Evolutionary conservation across 2,888 invertebrate genomes (phyloP), one percentile per base, ranked within the genome.

Genomic region (Cephus rjabovi): DNA sequence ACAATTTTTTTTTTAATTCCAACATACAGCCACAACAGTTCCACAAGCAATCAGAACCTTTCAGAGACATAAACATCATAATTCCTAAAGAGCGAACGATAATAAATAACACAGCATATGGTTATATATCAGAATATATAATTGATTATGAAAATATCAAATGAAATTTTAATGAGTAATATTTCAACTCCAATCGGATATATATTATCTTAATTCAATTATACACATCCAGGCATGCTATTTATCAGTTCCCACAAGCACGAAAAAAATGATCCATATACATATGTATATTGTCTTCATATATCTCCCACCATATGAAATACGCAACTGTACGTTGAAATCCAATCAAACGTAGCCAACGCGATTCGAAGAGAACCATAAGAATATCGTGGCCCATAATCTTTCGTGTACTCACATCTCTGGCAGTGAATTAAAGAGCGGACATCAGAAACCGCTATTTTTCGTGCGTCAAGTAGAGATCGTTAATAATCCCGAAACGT

Each of bases 401-500:
- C 15, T 56, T 56, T 56, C 40, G 23, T 23, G 9, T 56, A 23
- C 40, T 23, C 23, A 2, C 15, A 6, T 6, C 1, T 6, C 40
- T 6, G 40, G 4, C 40, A 9, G 1, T 23, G 40, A 56, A 56
- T 56, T 23, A 15, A 56, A 56, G 23, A 23, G 6, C 6, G 40
- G 71, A 71, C 31, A 71, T 31, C n/a, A 71, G 31, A 71, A 33
- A 31, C 12, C 71, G 31, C 33, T 11, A 71, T 71, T 71, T 33
- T 31, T 71, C 23, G 12, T 12, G 71, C 15, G 31, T 71, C 71
- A 71, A 71, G n/a, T 12, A 12, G 30, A 34, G 76, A 73, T 78
- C 78, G 73, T 78, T 78, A 78, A 78, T 78, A 76, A 78, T 73
- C 76, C 31, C 56, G 75, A 75, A 70, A 76, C 30, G 75, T 75